phyloP scores from a whole-genome alignment of 2,797 vertebrate genomes.

The Phyllotis vaccarum region DNA sequence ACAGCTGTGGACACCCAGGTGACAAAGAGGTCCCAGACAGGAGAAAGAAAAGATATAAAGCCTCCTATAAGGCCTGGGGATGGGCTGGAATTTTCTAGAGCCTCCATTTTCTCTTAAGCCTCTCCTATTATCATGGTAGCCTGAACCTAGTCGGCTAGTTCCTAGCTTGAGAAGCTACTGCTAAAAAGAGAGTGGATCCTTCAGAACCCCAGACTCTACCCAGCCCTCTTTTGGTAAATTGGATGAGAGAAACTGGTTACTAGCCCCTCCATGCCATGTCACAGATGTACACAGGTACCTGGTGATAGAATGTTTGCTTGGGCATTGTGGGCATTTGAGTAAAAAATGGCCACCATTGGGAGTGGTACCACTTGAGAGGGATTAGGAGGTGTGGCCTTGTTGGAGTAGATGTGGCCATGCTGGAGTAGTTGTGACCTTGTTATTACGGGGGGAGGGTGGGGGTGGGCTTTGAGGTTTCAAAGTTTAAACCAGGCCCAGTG shows the following conservation, averaged over 20 bases:
- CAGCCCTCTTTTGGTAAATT: slow-evolving; percentile 1
- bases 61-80: not conserved
- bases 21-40: not conserved
- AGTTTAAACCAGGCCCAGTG: not conserved
- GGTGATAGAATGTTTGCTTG: not conserved
- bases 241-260: not conserved
- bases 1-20: not conserved
- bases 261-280: too few relatives aligned
- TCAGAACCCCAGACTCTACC: not conserved
- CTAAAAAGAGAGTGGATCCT: not conserved
- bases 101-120: slow-evolving; percentile 28
- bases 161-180: not conserved
- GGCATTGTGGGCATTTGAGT: not conserved
- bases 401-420: not conserved
- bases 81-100: not conserved
- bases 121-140: not conserved
- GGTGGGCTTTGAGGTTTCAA: not conserved
- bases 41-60: not conserved
- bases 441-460: not conserved
- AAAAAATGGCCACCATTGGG: not conserved
- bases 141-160: too few relatives aligned
- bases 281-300: not conserved
- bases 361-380: not conserved
- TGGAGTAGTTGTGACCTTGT: not conserved
- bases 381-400: not conserved